Base-by-base conservation (phyloP, 2,113 vertebrate genomes). In the Pontoporia blainvillei region DNA sequence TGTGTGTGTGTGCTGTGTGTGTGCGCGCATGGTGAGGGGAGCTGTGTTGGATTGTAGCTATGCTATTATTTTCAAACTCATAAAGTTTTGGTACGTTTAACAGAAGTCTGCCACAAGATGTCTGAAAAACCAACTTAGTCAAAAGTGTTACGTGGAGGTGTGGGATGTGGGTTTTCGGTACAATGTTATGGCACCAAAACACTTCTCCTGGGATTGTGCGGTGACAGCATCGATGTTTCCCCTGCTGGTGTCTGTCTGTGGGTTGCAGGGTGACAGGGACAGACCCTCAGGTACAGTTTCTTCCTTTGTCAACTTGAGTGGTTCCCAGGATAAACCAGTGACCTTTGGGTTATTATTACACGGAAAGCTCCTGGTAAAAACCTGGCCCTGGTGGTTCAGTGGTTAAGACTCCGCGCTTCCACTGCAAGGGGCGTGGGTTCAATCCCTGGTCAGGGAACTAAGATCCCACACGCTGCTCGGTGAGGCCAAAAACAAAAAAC, bases 231-330 rank as follows among this genome's bases (percentile, higher is more conserved):
- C 12, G 6, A 6, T n/a, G 11, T 20, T 71, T 31, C 23, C 54
- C 52, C 4, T 29, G 54, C n/a, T 10, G 34, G 20, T 2, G 8
- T 8, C 11, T 25, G 34, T 8, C 3, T 8, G 3, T 12, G 41
- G 31, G 6, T 25, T 49, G 9, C 8, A 85, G 25, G 34, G 54
- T 29, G 20, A 64, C 41, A 0, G 15, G 31, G 17, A 67, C 49
- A n/a, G 23, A 20, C 1, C 49, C 8, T 49, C 10, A 25, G 67
- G 46, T 36, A 23, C 9, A 49, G 9, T 64, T 18, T 21, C 75
- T 83, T 79, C 75, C 10, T 49, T 5, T 39, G 25, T 46, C 54
- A 64, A 34, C n/a, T 7, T 41, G 49, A 64, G 21, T 49, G 44
- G 34, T 41, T 27, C 64, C 78, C 39, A 46, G 44, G 27, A 69